Conservation (phyloP, 2,797 vertebrate species). For the Acipenser transmontanus region DNA sequence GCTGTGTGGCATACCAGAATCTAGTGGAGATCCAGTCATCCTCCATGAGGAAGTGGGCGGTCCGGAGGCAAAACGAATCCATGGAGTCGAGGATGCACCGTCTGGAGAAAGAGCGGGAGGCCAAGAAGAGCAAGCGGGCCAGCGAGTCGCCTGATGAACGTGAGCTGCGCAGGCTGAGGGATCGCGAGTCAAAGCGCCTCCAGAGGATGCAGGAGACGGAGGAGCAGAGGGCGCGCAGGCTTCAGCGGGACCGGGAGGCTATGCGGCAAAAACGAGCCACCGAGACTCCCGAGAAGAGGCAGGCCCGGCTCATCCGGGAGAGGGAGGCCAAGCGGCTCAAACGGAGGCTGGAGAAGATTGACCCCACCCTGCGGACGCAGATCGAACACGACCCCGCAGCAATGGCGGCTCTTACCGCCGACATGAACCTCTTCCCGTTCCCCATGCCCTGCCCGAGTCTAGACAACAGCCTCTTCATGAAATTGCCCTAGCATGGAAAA, state of each 20-base stretch:
- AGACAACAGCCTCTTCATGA: constrained; percentile 84
- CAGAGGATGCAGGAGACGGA: constrained; percentile 93
- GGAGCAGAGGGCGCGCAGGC: constrained; percentile 81
- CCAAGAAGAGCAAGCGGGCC: constrained; percentile 91
- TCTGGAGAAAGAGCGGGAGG: constrained; percentile 86
- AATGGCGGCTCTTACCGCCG: constrained; percentile 89
- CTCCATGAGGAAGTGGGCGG: constrained; percentile 76
- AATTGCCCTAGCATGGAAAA: constrained; percentile 49
- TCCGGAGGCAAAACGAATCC: constrained; percentile 87
- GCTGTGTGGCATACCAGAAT: constrained; percentile 85
- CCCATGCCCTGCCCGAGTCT: constrained; percentile 82
- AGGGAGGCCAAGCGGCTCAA: constrained; percentile 92
- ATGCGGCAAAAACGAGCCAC: constrained; percentile 92
- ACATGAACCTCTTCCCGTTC: constrained; percentile 92
- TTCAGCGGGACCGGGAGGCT: constrained; percentile 91
- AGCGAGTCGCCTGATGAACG: constrained; percentile 84
- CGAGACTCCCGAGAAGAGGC: constrained; percentile 91
- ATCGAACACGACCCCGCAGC: constrained; percentile 94
- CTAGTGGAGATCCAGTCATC: constrained; percentile 76
- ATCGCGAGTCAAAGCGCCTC: constrained; percentile 91
- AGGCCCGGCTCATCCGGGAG: constrained; percentile 87
- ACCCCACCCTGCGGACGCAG: constrained; percentile 89
- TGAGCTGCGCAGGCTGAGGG: constrained; percentile 81
- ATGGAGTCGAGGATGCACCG: constrained; percentile 78
- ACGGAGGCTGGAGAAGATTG: constrained; percentile 90